Conservation (phyloP, 2,888 invertebrate genomes). For the Embidobia sp. region DNA sequence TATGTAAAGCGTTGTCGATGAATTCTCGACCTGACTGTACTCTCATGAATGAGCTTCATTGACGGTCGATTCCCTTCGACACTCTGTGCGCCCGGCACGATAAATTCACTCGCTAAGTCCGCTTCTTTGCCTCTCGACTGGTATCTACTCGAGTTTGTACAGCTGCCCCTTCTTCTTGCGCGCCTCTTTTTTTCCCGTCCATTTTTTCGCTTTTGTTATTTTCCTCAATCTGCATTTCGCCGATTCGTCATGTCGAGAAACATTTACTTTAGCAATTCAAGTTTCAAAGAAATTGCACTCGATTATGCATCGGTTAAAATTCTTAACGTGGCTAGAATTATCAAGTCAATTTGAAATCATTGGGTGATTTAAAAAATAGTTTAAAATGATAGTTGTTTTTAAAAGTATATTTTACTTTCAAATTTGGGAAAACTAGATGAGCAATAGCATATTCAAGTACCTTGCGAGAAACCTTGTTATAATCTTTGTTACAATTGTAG, state of each 20-base stretch:
- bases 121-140: constrained; percentile 59
- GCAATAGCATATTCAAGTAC: too few species aligned
- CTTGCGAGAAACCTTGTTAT: too few species aligned
- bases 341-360: too few species aligned
- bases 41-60: constrained; percentile 72
- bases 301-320: too few species aligned
- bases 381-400: too few species aligned
- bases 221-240: neutral
- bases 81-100: constrained; percentile 65
- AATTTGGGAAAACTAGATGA: too few species aligned
- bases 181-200: constrained; percentile 27
- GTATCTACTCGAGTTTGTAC: constrained; percentile 70
- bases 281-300: too few species aligned
- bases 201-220: constrained; percentile 31
- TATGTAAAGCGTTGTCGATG: constrained; percentile 36
- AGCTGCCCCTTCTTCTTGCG: constrained; percentile 68
- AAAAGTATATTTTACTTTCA: too few species aligned
- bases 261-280: too few species aligned
- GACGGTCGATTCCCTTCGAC: constrained; percentile 72
- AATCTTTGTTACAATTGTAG: too few species aligned
- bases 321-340: too few species aligned
- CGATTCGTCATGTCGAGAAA: neutral
- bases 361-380: too few species aligned
- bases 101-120: constrained; percentile 64
- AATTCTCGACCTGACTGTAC: constrained; percentile 67